A percentile compares a stretch with the other conserved stretches of the same genome.
phyloP scores from a whole-genome alignment of 2,797 vertebrate species.

The Cuculus canorus region DNA sequence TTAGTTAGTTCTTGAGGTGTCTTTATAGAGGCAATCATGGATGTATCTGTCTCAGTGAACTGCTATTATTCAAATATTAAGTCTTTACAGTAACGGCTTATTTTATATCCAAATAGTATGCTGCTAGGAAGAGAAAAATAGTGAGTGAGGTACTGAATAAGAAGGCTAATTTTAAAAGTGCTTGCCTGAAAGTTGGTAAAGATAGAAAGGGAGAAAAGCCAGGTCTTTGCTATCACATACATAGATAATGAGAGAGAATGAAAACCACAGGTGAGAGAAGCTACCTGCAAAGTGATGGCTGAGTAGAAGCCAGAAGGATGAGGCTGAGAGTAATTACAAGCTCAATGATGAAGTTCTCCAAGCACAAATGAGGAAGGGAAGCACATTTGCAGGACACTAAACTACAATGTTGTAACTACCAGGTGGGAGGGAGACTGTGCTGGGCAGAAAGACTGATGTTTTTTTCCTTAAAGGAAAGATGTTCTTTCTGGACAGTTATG shows the following conservation, averaged over 20 bases:
- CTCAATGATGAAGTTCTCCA: not conserved
- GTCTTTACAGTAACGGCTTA: not conserved
- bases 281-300: not conserved
- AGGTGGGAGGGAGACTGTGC: not conserved
- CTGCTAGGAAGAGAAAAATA: not conserved
- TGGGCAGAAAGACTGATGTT: not conserved
- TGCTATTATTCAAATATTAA: not conserved
- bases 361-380: not conserved
- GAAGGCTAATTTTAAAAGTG: not conserved
- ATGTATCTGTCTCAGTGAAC: not conserved
- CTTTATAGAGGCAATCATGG: not conserved
- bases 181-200: not conserved
- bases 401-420: not conserved
- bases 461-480: not conserved
- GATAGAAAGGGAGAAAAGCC: not conserved
- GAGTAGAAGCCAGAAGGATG: not conserved
- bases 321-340: not conserved
- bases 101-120: not conserved
- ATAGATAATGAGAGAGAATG: not conserved
- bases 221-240: not conserved
- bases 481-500: not conserved
- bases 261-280: not conserved
- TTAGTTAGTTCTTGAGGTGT: not conserved
- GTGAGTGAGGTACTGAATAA: not conserved
- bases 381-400: not conserved